A percentile compares a stretch with the other conserved stretches of the same genome.
phyloP scores from a whole-genome alignment of 2,888 invertebrate species.

The Brenthis hecate region DNA sequence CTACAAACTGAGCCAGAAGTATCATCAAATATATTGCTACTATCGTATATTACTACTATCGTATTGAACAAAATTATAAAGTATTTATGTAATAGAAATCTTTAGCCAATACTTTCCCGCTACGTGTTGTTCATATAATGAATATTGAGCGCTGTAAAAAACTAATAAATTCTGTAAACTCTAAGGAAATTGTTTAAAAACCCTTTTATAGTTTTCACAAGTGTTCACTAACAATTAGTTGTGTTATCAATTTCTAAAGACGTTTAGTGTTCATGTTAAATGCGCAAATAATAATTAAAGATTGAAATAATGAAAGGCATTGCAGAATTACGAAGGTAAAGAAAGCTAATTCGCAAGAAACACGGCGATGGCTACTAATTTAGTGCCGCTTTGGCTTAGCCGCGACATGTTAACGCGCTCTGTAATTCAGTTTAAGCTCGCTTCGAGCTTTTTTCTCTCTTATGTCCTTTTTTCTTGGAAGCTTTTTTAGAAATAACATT shows the following conservation, averaged over 20 bases:
- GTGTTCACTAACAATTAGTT: no score
- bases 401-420: slow-evolving; percentile 40
- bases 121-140: no score
- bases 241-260: neutral
- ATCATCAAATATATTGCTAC: no score
- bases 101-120: no score
- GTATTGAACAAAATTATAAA: no score
- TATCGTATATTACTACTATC: no score
- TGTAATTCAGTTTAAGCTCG: slow-evolving; percentile 42
- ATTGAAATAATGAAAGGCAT: slow-evolving; percentile 18
- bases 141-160: no score
- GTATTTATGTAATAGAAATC: no score
- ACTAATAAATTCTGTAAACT: no score
- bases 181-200: no score
- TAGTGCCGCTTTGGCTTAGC: slow-evolving; percentile 44
- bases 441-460: slow-evolving; percentile 32
- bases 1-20: no score
- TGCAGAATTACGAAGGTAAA: slow-evolving; percentile 13
- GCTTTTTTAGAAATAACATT: slow-evolving; percentile 19
- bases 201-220: no score
- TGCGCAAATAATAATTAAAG: neutral
- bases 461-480: slow-evolving; percentile 14
- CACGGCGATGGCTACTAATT: slow-evolving; percentile 42
- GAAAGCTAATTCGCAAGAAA: slow-evolving; percentile 36
- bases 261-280: neutral